A percentile compares a stretch with the other conserved stretches of the same genome.
These are phyloP conservation scores for Hemistola chrysoprasaria DNA, from an alignment of 2,888 invertebrate genomes.

Conservation along the genomic window DNA sequence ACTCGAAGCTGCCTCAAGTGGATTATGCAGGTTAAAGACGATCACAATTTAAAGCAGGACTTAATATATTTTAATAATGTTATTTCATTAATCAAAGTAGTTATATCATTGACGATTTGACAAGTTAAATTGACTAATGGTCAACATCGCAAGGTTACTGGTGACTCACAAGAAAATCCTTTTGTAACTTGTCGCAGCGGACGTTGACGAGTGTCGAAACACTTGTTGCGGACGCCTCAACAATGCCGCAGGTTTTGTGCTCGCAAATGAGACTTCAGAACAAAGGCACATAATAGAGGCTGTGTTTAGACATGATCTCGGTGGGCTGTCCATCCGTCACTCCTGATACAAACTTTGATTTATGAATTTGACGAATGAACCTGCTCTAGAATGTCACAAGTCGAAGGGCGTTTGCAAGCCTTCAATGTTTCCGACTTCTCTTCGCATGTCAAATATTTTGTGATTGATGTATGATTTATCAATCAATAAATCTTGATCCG, in stretches of 20 bases:
- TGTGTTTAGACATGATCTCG: constrained; percentile 63
- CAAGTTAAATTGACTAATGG: constrained; percentile 42
- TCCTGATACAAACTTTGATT: constrained; percentile 55
- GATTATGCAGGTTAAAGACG: no score
- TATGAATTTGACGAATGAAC: constrained; percentile 55
- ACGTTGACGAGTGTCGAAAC: constrained; percentile 74
- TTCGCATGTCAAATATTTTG: constrained; percentile 13
- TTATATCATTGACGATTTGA: constrained; percentile 39
- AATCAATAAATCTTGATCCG: constrained; percentile 10
- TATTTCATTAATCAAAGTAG: constrained; percentile 16
- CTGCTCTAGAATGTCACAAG: constrained; percentile 36
- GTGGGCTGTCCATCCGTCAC: constrained; percentile 58
- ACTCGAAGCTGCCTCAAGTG: no score
- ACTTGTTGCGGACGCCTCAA: constrained; percentile 58
- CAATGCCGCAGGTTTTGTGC: constrained; percentile 60
- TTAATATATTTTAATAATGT: no score
- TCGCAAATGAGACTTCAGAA: constrained; percentile 59
- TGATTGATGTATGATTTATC: constrained; percentile 17
- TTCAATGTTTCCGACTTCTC: constrained; percentile 20
- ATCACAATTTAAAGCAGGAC: no score
- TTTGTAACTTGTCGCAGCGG: constrained; percentile 61
- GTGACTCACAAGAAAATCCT: constrained; percentile 50
- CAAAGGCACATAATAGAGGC: constrained; percentile 63
- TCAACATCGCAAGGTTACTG: constrained; percentile 45
- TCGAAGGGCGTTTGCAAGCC: constrained; percentile 33